Evolutionary conservation across 1,140 invertebrate species (phyloP).

Genomic region (Maconellicoccus hirsutus): DNA sequence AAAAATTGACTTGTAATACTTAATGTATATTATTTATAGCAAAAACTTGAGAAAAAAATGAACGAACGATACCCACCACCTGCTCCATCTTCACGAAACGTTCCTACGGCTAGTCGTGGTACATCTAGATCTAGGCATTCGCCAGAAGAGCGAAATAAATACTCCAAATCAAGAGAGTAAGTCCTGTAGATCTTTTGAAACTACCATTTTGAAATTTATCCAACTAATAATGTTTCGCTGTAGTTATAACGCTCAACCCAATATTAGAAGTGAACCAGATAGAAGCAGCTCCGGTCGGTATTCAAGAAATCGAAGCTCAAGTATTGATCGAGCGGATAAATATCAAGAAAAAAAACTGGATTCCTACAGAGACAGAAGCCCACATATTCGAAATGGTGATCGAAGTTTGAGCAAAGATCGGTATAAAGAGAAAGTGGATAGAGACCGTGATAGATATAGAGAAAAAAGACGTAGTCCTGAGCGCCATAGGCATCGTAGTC

Average conservation of each 20-base stretch:
- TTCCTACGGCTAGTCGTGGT: neutral
- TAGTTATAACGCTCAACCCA: neutral
- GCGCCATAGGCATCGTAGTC: neutral
- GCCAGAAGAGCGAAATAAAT: neutral
- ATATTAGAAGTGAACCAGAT: neutral
- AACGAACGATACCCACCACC: slow-evolving; percentile 44
- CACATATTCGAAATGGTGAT: neutral
- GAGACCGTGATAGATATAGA: neutral
- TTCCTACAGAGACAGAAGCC: neutral
- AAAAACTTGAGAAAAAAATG: slow-evolving; percentile 65
- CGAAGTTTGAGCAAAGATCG: neutral
- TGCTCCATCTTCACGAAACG: slow-evolving; percentile 32
- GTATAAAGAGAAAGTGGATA: neutral
- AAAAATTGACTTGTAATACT: too few relatives aligned
- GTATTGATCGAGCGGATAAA: neutral
- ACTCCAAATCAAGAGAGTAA: neutral
- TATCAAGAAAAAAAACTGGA: neutral
- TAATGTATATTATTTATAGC: slow-evolving; percentile 28
- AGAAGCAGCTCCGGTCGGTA: neutral
- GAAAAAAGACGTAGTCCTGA: neutral
- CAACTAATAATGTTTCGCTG: neutral
- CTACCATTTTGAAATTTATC: neutral
- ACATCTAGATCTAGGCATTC: neutral
- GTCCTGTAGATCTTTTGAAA: neutral
- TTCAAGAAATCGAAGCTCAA: neutral